These are phyloP conservation scores for Metacarcinus magister DNA, from an alignment of 2,888 invertebrate genomes.

Conservation along the genomic window DNA sequence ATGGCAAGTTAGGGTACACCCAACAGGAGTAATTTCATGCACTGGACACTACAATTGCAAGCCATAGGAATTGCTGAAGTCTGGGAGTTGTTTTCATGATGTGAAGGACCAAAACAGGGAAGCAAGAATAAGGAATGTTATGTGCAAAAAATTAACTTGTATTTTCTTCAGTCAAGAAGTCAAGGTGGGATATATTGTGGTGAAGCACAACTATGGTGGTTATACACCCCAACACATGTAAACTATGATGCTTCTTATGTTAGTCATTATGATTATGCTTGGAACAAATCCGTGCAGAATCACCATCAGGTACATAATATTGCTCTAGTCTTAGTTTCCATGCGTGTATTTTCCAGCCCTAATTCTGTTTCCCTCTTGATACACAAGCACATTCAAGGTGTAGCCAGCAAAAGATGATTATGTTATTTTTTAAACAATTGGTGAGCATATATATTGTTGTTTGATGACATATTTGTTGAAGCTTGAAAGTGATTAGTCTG, in stretches of 20 bases:
- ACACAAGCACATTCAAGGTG: not conserved
- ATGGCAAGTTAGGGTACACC: not conserved
- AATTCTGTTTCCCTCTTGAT: not conserved
- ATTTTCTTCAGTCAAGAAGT: not conserved
- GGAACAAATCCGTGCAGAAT: conserved; percentile 13
- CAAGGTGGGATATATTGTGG: not conserved
- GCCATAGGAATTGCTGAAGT: not conserved
- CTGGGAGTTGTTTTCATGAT: not conserved
- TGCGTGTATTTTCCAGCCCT: conserved; percentile 8
- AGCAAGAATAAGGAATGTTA: not conserved
- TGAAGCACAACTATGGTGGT: not conserved
- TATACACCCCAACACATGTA: not conserved
- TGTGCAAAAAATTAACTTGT: not conserved
- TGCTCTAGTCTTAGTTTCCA: conserved; percentile 31
- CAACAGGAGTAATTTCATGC: not conserved
- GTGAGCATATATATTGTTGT: not conserved
- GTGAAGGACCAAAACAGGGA: not conserved
- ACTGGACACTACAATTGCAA: not conserved
- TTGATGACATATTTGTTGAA: not conserved
- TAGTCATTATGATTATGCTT: conserved; percentile 58
- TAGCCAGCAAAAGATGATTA: not conserved
- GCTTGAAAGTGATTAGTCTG: not conserved
- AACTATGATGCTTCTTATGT: conserved; percentile 44
- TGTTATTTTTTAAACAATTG: not conserved
- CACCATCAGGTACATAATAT: conserved; percentile 29